These are phyloP conservation scores for Pheosia tremula DNA, from an alignment of 2,888 invertebrate genomes.

Conservation along the genomic window DNA sequence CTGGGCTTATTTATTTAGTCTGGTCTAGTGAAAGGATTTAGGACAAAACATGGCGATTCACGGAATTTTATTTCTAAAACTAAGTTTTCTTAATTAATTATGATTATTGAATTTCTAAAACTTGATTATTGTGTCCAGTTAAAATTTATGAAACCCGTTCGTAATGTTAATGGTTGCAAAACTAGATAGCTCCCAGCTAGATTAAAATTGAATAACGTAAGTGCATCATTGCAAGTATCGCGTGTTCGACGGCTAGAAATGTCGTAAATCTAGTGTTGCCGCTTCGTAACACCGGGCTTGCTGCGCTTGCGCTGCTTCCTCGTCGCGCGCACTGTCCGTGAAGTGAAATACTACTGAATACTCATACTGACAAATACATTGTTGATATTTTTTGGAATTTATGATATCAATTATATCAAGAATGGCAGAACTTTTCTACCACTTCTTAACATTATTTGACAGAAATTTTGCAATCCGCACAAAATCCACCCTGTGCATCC, in stretches of 20 bases:
- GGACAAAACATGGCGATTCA: too few species aligned
- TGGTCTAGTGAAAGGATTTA: too few species aligned
- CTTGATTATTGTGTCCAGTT: background rate
- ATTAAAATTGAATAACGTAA: constrained; percentile 24
- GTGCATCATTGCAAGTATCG: constrained; percentile 17
- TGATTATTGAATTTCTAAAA: background rate
- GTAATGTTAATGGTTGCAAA: background rate
- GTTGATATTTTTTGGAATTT: background rate
- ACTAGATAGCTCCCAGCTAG: constrained; percentile 8
- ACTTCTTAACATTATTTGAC: background rate
- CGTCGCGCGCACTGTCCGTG: constrained; percentile 3
- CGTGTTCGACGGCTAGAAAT: constrained; percentile 19
- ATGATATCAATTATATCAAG: background rate
- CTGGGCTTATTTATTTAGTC: too few species aligned
- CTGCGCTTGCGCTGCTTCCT: constrained; percentile 15
- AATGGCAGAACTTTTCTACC: background rate
- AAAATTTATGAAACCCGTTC: background rate
- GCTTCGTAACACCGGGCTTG: background rate
- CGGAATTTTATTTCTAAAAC: too few species aligned
- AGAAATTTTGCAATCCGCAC: background rate
- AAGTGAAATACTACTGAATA: constrained; percentile 8
- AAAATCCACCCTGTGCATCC: background rate
- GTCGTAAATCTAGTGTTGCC: constrained; percentile 17
- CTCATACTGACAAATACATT: background rate
- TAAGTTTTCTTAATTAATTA: background rate